These are phyloP conservation scores for Melanocharis versteri DNA, from an alignment of 2,113 vertebrate species.

Conservation along the genomic window DNA sequence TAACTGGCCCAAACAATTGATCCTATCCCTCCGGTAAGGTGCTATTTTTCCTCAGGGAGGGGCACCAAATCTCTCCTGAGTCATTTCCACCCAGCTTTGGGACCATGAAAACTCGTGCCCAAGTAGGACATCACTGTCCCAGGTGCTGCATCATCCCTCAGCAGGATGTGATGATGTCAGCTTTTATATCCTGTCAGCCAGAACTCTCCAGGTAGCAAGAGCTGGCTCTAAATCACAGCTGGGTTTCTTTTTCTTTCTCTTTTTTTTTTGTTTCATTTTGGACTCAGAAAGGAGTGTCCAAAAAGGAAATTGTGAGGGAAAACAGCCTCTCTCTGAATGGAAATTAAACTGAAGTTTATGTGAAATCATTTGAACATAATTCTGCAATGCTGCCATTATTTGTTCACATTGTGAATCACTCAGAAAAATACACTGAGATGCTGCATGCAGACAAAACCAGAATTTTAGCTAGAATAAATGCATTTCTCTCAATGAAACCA, in stretches of 20 bases:
- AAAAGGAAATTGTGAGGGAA: not conserved
- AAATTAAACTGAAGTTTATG: not conserved
- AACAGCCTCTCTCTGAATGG: not conserved
- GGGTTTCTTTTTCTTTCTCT: rapidly evolving
- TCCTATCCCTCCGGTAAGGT: not conserved
- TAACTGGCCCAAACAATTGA: not conserved
- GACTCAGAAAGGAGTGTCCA: not conserved
- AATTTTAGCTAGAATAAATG: not conserved
- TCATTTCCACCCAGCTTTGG: not conserved
- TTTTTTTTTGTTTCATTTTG: not conserved
- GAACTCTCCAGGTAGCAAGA: not conserved
- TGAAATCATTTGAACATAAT: not conserved
- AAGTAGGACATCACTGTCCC: not conserved
- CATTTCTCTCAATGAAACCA: not conserved
- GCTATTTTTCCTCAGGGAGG: not conserved
- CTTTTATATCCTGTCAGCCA: not conserved
- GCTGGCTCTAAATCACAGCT: not conserved
- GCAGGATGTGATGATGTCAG: not conserved
- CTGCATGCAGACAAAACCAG: not conserved
- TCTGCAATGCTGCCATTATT: not conserved
- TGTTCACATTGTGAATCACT: not conserved
- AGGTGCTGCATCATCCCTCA: not conserved
- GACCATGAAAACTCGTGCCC: not conserved
- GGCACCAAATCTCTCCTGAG: not conserved
- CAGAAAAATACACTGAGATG: not conserved